Evolutionary conservation across 2,113 vertebrate genomes (phyloP).

Genomic region (Collichthys lucidus): DNA sequence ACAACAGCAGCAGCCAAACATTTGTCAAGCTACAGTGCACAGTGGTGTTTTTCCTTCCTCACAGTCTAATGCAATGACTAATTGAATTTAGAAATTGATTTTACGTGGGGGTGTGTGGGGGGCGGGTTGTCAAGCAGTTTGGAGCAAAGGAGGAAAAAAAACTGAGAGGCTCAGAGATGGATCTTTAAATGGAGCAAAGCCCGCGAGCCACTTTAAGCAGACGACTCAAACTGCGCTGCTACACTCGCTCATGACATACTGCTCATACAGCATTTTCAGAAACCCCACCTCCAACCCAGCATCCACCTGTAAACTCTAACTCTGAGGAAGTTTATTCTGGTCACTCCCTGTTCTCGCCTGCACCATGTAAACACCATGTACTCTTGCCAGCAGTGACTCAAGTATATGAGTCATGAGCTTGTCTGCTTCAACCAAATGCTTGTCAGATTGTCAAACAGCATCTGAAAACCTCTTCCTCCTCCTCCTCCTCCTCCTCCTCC

Average conservation of each 20-base stretch:
- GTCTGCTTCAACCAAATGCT: not conserved
- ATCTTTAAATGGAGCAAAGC: slow-evolving; percentile 37
- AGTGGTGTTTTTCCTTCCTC: slow-evolving; percentile 55
- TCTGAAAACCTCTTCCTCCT: not conserved
- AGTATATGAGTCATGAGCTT: no score
- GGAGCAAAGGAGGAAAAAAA: slow-evolving; percentile 24
- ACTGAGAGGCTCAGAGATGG: slow-evolving; percentile 25
- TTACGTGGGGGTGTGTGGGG: slow-evolving; percentile 9
- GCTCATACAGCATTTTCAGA: not conserved
- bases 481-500: no score
- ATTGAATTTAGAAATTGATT: slow-evolving; percentile 76
- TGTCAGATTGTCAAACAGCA: not conserved
- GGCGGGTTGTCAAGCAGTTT: slow-evolving; percentile 38
- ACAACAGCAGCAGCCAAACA: slow-evolving; percentile 56
- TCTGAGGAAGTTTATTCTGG: not conserved
- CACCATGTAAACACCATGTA: no score
- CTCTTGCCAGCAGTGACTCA: not conserved
- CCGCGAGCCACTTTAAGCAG: slow-evolving; percentile 9
- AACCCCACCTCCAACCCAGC: not conserved
- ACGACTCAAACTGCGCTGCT: slow-evolving; percentile 33
- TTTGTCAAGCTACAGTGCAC: slow-evolving; percentile 65
- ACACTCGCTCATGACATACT: not conserved
- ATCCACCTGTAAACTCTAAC: slow-evolving; percentile 5
- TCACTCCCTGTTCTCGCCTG: not conserved
- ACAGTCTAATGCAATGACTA: slow-evolving; percentile 70